A percentile compares a stretch with the other conserved stretches of the same genome.
Conservation (phyloP, 2,113 vertebrate genomes). For the Epinephelus lanceolatus region DNA sequence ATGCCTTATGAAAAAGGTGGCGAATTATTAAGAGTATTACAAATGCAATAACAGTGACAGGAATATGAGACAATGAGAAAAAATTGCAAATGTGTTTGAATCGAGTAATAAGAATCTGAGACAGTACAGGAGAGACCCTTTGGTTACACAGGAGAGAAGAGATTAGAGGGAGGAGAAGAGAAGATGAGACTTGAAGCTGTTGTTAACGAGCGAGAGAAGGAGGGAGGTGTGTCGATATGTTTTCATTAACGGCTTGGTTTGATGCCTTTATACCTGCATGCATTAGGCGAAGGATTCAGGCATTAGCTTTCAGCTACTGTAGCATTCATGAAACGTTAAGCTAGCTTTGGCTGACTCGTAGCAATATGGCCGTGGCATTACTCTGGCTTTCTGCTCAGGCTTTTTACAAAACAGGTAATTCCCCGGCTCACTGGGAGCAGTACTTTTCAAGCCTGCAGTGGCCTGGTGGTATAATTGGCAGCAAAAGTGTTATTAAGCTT, state of each 20-base stretch:
- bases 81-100: not conserved
- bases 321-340: constrained; percentile 34
- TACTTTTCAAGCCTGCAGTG: constrained; percentile 28
- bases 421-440: constrained; percentile 5
- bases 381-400: constrained; percentile 25
- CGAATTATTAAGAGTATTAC: constrained; percentile 25
- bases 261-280: constrained; percentile 51
- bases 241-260: constrained; percentile 45
- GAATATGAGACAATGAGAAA: not conserved
- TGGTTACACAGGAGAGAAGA: constrained; percentile 27
- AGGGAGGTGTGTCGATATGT: constrained; percentile 36
- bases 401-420: constrained; percentile 47
- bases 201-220: constrained; percentile 48
- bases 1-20: constrained; percentile 10
- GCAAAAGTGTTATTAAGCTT: constrained; percentile 47
- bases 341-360: constrained; percentile 27
- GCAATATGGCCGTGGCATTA: constrained; percentile 14
- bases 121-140: constrained; percentile 11
- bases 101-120: constrained; percentile 10
- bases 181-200: constrained; percentile 31
- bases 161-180: constrained; percentile 48
- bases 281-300: constrained; percentile 37
- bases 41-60: constrained; percentile 34
- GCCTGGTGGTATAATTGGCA: constrained; percentile 41
- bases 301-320: constrained; percentile 21